Conservation (phyloP, 2,888 invertebrate species). For the Leptopilina myrica region DNA sequence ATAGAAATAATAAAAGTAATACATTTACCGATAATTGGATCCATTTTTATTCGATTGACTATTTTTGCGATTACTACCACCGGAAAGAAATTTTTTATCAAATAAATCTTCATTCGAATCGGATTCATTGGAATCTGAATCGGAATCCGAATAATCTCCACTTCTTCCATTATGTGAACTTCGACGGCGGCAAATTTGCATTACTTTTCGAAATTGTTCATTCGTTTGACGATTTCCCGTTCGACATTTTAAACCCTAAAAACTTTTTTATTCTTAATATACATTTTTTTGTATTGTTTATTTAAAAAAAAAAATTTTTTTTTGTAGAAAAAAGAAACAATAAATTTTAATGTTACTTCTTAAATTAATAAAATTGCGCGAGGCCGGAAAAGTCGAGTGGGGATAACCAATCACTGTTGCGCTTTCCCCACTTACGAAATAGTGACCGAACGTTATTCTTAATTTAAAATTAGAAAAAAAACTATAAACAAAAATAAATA, state of each 20-base stretch:
- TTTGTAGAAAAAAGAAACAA: too few relatives aligned
- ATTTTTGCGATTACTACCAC: constrained; percentile 45
- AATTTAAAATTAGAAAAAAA: too few relatives aligned
- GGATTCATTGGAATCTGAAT: constrained; percentile 61
- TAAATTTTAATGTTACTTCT: too few relatives aligned
- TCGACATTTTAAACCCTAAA: constrained; percentile 80
- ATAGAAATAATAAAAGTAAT: background rate
- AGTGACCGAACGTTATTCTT: too few relatives aligned
- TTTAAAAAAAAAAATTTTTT: background rate
- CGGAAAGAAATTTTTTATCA: constrained; percentile 63
- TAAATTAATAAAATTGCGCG: too few relatives aligned
- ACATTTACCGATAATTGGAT: constrained; percentile 45
- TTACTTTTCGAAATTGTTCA: constrained; percentile 79
- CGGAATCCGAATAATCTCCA: constrained; percentile 56
- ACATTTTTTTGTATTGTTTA: background rate
- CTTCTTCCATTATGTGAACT: constrained; percentile 56
- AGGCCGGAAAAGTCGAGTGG: too few relatives aligned
- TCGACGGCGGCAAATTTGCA: constrained; percentile 79
- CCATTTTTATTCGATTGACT: constrained; percentile 45
- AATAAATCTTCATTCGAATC: constrained; percentile 63
- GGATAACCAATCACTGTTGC: too few relatives aligned
- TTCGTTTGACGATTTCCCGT: constrained; percentile 80
- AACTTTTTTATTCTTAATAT: constrained; percentile 7
- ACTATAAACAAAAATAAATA: too few relatives aligned
- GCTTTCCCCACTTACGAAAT: too few relatives aligned